A percentile compares a stretch with the other conserved stretches of the same genome.
phyloP scores from a whole-genome alignment of 30 jellyfish, hydroid and myxozoan genomes.

The Catostylus mosaicus region DNA sequence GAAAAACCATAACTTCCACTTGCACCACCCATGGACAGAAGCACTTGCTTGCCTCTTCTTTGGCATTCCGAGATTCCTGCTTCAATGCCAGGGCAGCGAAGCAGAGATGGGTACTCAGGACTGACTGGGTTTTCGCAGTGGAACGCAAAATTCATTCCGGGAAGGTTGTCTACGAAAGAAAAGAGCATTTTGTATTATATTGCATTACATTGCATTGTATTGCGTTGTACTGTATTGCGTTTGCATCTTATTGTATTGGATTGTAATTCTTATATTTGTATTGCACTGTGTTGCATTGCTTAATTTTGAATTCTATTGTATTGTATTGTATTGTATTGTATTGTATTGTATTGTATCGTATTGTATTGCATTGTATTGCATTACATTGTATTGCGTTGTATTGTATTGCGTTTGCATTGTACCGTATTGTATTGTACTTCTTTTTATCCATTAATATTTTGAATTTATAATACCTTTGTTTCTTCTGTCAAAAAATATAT shows the following conservation, averaged over 20 bases:
- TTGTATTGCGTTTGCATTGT: not conserved
- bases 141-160: conserved; percentile 94
- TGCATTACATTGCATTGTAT: not conserved
- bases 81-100: conserved; percentile 89
- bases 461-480: conserved; percentile 65
- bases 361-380: not conserved
- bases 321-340: not conserved
- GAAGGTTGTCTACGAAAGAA: conserved; percentile 75
- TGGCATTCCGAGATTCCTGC: conserved; percentile 88
- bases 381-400: not conserved
- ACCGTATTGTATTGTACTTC: not conserved
- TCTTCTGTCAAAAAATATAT: conserved; percentile 82
- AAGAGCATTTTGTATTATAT: not conserved
- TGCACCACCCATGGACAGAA: conserved; percentile 98
- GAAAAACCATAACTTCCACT: conserved; percentile 94
- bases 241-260: not conserved
- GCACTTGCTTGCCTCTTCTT: conserved; percentile 84
- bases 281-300: not conserved
- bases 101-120: conserved; percentile 79
- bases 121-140: conserved; percentile 95
- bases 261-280: not conserved
- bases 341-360: not conserved
- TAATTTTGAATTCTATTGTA: not conserved
- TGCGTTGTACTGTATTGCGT: not conserved
- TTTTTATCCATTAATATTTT: not conserved